phyloP scores from a whole-genome alignment of 2,113 vertebrate genomes.

The Alouatta palliata region DNA sequence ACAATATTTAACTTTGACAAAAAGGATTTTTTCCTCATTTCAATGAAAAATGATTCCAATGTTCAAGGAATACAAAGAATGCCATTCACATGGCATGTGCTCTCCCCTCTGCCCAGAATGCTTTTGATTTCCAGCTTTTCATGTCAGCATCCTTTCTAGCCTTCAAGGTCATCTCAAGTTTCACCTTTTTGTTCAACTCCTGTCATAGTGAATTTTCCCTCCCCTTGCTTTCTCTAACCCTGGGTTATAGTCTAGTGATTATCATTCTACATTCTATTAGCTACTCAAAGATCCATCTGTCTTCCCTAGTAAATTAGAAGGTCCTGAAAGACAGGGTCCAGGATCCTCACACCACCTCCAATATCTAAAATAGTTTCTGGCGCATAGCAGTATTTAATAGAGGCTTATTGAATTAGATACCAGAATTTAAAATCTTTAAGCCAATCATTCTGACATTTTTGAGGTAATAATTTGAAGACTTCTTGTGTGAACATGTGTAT shows the following conservation, averaged over 20 bases:
- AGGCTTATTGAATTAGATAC: background rate
- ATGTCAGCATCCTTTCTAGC: background rate
- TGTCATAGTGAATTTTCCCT: background rate
- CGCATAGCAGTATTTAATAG: background rate
- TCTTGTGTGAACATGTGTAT: background rate
- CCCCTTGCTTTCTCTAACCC: background rate
- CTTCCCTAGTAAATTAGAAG: background rate
- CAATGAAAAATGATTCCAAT: background rate
- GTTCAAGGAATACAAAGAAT: background rate
- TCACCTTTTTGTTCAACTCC: background rate
- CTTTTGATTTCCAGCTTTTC: background rate
- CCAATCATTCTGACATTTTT: background rate
- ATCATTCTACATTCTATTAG: background rate
- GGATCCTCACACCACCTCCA: background rate
- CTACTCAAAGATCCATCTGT: background rate
- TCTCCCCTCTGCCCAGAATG: background rate
- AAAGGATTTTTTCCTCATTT: background rate
- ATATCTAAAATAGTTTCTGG: background rate
- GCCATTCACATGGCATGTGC: rapidly evolving
- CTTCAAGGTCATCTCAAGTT: background rate
- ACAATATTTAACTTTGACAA: conserved; percentile 24
- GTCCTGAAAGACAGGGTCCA: background rate
- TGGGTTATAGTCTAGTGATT: background rate
- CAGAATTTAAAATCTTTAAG: conserved; percentile 30
- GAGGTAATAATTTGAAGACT: background rate